Conservation (phyloP, 2,888 invertebrate species). For the Oscheius sp. region DNA sequence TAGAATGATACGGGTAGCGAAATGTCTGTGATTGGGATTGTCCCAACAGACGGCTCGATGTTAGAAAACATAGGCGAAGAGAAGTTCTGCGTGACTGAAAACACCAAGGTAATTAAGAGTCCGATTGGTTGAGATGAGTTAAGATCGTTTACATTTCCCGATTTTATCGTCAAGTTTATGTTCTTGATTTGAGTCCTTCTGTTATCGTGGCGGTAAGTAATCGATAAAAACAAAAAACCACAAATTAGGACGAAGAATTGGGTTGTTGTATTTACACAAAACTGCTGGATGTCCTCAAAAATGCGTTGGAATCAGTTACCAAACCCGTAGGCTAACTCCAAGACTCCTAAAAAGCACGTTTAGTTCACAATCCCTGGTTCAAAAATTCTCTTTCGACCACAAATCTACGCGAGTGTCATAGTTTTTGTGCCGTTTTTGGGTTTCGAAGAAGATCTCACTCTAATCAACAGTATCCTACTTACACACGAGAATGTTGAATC, state of each 20-base stretch:
- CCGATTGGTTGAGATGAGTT: slow-evolving; percentile 59
- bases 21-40: slow-evolving; percentile 50
- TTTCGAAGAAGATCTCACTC: slow-evolving; percentile 78
- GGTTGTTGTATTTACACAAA: slow-evolving; percentile 71
- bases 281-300: no score
- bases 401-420: slow-evolving; percentile 80
- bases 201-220: slow-evolving; percentile 78
- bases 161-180: slow-evolving; percentile 80
- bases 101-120: slow-evolving; percentile 41
- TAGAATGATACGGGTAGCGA: slow-evolving; percentile 35
- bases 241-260: slow-evolving; percentile 71
- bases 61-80: slow-evolving; percentile 39
- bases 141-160: slow-evolving; percentile 79
- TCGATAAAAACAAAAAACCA: neutral
- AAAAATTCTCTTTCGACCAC: slow-evolving; percentile 75
- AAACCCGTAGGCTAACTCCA: slow-evolving; percentile 69
- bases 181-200: slow-evolving; percentile 83
- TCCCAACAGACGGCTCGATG: slow-evolving; percentile 37
- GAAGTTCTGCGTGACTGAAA: slow-evolving; percentile 42
- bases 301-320: slow-evolving; percentile 70
- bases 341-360: slow-evolving; percentile 57
- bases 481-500: slow-evolving; percentile 76
- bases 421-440: slow-evolving; percentile 81
- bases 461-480: slow-evolving; percentile 76
- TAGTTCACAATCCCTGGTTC: slow-evolving; percentile 80